Percentiles rank a stretch among this genome's conserved stretches.
Conservation (phyloP, 2,797 vertebrate genomes). For the Chiroxiphia lanceolata region DNA sequence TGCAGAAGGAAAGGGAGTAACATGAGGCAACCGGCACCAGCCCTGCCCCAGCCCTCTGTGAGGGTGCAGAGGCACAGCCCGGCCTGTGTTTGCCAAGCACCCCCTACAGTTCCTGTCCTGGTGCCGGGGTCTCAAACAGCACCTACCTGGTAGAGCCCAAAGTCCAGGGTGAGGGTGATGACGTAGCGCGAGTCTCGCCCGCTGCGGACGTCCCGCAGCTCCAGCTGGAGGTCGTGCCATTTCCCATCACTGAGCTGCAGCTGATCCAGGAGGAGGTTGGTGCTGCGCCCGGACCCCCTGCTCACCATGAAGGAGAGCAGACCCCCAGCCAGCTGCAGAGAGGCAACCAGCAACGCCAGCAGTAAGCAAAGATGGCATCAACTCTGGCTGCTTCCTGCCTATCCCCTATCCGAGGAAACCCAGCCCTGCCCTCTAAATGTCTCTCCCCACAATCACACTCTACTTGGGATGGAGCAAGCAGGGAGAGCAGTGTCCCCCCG, state of each 20-base stretch:
- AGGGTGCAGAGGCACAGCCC: neutral
- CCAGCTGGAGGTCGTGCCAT: slow-evolving; percentile 96
- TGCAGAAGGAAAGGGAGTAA: slow-evolving; percentile 56
- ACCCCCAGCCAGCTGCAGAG: slow-evolving; percentile 85
- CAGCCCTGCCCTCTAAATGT: neutral
- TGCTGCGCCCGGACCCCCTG: slow-evolving; percentile 80
- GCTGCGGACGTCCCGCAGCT: slow-evolving; percentile 87
- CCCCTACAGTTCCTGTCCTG: neutral
- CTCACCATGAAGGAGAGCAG: slow-evolving; percentile 90
- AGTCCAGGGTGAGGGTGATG: slow-evolving; percentile 91
- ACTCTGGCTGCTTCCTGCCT: neutral
- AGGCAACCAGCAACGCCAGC: neutral
- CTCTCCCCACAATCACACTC: neutral
- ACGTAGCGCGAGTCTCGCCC: slow-evolving; percentile 87
- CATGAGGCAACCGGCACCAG: neutral
- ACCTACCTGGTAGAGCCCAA: slow-evolving; percentile 91
- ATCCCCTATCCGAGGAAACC: neutral
- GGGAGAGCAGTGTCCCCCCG: neutral
- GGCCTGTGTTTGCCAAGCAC: fast-evolving
- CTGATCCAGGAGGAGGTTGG: slow-evolving; percentile 89
- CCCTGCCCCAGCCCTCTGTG: neutral
- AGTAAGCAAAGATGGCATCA: neutral
- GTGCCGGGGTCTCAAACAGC: neutral
- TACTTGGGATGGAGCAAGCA: neutral
- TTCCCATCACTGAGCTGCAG: slow-evolving; percentile 89